These are phyloP conservation scores for Bostrychus sinensis DNA, from an alignment of 2,113 vertebrate genomes.

Conservation along the genomic window DNA sequence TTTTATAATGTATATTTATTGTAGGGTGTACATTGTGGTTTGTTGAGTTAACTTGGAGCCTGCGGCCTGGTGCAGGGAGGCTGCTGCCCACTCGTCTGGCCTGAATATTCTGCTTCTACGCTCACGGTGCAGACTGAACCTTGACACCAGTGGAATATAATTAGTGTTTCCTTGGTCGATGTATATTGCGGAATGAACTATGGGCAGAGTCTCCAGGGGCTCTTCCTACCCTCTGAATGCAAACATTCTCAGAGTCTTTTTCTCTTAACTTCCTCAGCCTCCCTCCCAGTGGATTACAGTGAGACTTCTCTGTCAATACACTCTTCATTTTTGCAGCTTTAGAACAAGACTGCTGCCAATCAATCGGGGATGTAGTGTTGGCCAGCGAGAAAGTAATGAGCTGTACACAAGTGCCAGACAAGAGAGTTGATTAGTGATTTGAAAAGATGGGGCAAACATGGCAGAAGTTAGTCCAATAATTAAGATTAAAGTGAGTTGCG, in stretches of 20 bases:
- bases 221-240: conserved; percentile 9
- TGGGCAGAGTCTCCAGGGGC: conserved; percentile 1
- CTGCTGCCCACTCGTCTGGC: conserved; percentile 31
- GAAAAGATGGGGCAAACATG: conserved; percentile 35
- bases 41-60: conserved; percentile 5
- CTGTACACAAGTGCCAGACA: conserved; percentile 42
- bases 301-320: conserved; percentile 44
- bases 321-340: conserved; percentile 32
- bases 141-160: conserved; percentile 21
- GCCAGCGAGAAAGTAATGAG: conserved; percentile 52
- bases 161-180: conserved; percentile 21
- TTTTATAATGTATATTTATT: neutral
- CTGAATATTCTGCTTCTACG: conserved; percentile 15
- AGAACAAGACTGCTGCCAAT: conserved; percentile 50
- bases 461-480: conserved; percentile 58
- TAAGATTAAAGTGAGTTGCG: conserved; percentile 54
- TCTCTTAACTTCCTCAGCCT: conserved; percentile 26
- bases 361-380: conserved; percentile 37
- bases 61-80: conserved; percentile 5
- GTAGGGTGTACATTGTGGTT: neutral
- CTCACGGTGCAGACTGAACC: conserved; percentile 5
- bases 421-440: conserved; percentile 62
- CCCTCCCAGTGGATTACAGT: conserved; percentile 37
- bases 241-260: conserved; percentile 26
- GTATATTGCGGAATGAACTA: conserved; percentile 26